These are phyloP conservation scores for Porites lobata DNA, from an alignment of 92 coral and sea anemone genomes.

Conservation along the genomic window DNA sequence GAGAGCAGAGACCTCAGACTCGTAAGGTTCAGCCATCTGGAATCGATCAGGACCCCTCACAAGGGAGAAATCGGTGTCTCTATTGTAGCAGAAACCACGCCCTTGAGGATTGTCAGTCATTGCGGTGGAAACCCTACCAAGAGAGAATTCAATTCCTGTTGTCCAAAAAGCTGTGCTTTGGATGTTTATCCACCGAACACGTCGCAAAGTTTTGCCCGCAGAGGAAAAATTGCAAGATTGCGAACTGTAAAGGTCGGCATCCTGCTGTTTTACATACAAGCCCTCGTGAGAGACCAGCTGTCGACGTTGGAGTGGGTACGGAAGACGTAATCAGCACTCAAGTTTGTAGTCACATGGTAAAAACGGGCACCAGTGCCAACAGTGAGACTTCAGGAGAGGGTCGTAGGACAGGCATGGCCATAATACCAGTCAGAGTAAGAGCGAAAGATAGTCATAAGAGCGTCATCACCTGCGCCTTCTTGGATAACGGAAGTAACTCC, in stretches of 20 bases:
- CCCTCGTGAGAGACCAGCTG: background rate
- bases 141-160: conserved; percentile 47
- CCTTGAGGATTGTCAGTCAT: conserved; percentile 36
- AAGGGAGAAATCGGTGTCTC: conserved; percentile 5
- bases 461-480: conserved; percentile 51
- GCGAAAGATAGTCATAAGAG: conserved; percentile 14
- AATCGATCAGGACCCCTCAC: background rate
- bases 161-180: conserved; percentile 60
- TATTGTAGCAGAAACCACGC: conserved; percentile 40
- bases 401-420: conserved; percentile 49
- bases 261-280: conserved; percentile 58
- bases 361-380: background rate
- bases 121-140: conserved; percentile 48
- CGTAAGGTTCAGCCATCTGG: background rate
- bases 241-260: conserved; percentile 45
- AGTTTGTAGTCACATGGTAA: conserved; percentile 4
- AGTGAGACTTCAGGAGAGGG: conserved; percentile 26
- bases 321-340: background rate
- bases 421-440: conserved; percentile 64
- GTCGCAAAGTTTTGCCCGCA: conserved; percentile 43
- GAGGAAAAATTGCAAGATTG: conserved; percentile 34
- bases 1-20: background rate
- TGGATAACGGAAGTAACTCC: conserved; percentile 60
- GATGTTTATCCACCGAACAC: conserved; percentile 46
- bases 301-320: background rate